Evolutionary conservation across 1,140 invertebrate genomes (phyloP), one percentile per base, ranked within the genome.

Genomic region (Condylostylus longicornis): DNA sequence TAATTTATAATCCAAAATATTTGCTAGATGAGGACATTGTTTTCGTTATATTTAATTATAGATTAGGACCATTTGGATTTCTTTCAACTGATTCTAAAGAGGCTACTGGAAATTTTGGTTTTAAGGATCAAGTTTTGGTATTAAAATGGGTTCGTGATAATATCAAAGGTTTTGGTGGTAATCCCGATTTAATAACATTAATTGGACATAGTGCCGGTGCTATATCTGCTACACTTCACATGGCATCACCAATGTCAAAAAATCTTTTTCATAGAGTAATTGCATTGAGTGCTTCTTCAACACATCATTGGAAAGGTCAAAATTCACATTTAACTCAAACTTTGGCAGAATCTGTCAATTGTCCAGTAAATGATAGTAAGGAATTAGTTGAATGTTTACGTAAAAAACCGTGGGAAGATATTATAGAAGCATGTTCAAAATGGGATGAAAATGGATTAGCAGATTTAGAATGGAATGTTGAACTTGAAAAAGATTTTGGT

Each of bases 1-100:
- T 0, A 69, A 63, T 38, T 8, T 4, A 27, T 32, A 65, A 72
- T 17, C 67, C 76, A 44, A 66, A 81, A 48, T 77, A 68, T 50
- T 46, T 80, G 3, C 43, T 79, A 18, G 69, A 74, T 32, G 66
- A 77, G 20, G 67, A 76, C 45, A 63, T 77, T 0, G 58, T 80
- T 8, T 38, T 77, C 0, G 70, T 80, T 1, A 69, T 69, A 2
- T 58, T 77, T 4, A 77, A 77, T 48, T 80, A 79, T 51, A 63
- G 77, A 42, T 50, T 76, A 3, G 70, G 68, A 18, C 50, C 62
- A 14, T 55, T 72, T 9, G 70, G 70, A 18, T 75, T 70, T 46
- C 42, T 76, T 5, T 68, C 66, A 43, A 41, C 65, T 5, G 50
- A 58, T 5, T 17, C 25, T 21, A 8, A 10, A 5, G n/a, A 35